These are phyloP conservation scores for Ennomos fuscantarius DNA, from an alignment of 2,888 invertebrate species.

Conservation along the genomic window DNA sequence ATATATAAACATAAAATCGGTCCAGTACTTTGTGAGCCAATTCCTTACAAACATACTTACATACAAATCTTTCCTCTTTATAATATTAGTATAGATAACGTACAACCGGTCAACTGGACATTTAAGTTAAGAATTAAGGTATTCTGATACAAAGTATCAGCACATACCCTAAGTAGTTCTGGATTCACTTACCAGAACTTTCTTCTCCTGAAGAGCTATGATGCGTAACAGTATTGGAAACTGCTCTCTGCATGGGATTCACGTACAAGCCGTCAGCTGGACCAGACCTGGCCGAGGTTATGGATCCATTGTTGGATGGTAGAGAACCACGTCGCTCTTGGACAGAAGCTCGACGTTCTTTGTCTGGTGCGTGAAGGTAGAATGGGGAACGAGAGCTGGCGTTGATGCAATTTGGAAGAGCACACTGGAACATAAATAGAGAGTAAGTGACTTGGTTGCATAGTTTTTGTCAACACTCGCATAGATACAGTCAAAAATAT, in stretches of 20 bases:
- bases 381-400: conserved; percentile 86
- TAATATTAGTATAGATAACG: too few relatives aligned
- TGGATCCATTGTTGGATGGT: conserved; percentile 72
- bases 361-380: conserved; percentile 90
- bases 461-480: too few relatives aligned
- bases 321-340: conserved; percentile 71
- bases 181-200: conserved; percentile 72
- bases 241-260: conserved; percentile 89
- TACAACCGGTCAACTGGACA: too few relatives aligned
- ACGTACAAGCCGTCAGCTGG: conserved; percentile 93
- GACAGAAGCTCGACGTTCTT: conserved; percentile 61
- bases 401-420: conserved; percentile 83
- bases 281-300: conserved; percentile 70
- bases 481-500: too few relatives aligned
- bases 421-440: conserved; percentile 72
- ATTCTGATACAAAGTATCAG: too few relatives aligned
- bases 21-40: too few relatives aligned
- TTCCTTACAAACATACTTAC: too few relatives aligned
- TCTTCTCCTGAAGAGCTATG: conserved; percentile 78
- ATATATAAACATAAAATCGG: too few relatives aligned
- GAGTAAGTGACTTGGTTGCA: not conserved
- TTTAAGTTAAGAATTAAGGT: too few relatives aligned
- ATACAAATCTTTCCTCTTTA: too few relatives aligned
- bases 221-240: conserved; percentile 60
- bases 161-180: too few relatives aligned